Percentiles rank a stretch among this genome's conserved stretches.
These are phyloP conservation scores for Caerostris extrusa DNA, from an alignment of 1,140 invertebrate genomes.

Conservation along the genomic window DNA sequence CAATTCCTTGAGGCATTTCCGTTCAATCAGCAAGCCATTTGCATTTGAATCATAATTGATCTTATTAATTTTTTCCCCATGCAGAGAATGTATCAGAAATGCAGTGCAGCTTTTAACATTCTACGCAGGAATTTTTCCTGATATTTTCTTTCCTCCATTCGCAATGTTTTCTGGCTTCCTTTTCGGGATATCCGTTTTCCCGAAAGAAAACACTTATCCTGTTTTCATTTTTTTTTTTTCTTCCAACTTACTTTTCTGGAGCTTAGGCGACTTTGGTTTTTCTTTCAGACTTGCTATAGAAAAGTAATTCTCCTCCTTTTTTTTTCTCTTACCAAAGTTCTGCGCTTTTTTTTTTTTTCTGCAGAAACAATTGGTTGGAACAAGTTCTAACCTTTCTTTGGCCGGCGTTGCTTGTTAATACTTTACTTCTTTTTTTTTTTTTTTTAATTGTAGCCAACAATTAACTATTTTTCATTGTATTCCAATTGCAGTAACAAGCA, in stretches of 20 bases:
- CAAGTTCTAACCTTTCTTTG: background rate
- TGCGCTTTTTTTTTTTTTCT: background rate
- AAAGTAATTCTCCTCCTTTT: background rate
- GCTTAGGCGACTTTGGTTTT: background rate
- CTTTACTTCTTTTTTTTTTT: background rate
- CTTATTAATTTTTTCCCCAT: background rate
- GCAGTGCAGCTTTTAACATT: background rate
- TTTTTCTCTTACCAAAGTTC: background rate
- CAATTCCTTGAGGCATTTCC: background rate
- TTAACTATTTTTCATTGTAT: background rate
- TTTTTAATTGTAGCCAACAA: background rate
- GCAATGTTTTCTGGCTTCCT: background rate
- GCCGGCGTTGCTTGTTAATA: background rate
- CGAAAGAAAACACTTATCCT: constrained; percentile 25
- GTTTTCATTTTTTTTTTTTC: background rate
- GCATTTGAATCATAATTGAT: background rate
- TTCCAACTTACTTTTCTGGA: background rate
- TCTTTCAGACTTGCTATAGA: background rate
- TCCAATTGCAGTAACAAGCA: no score
- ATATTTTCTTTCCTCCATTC: background rate
- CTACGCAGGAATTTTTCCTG: background rate
- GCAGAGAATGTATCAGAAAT: background rate
- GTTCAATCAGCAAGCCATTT: background rate
- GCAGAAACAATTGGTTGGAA: background rate
- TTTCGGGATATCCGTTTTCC: background rate